Conservation (phyloP, 2,113 vertebrate genomes). For the Tympanuchus pallidicinctus region DNA sequence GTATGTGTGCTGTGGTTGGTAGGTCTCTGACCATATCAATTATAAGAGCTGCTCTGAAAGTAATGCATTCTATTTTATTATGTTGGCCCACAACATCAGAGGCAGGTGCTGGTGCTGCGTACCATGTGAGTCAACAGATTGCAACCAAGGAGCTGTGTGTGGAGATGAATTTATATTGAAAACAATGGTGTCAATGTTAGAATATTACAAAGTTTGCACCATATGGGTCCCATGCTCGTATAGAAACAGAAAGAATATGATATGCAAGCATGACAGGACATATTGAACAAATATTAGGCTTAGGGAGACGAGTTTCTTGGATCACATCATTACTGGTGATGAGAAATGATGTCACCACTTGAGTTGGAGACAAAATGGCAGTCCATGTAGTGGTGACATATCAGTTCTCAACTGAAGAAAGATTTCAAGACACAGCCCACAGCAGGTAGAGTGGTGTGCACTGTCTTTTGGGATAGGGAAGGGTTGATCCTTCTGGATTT, state of each 20-base stretch:
- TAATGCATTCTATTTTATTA: no score
- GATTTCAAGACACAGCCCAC: background rate
- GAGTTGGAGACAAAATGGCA: background rate
- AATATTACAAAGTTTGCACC: background rate
- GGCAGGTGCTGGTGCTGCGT: background rate
- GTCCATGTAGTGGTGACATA: background rate
- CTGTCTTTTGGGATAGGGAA: background rate
- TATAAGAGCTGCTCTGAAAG: background rate
- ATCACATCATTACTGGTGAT: background rate
- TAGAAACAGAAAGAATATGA: background rate
- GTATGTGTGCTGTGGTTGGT: background rate
- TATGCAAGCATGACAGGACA: background rate
- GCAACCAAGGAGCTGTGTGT: background rate
- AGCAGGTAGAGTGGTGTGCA: background rate
- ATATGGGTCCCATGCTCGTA: background rate
- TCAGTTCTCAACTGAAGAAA: background rate
- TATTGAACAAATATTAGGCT: background rate
- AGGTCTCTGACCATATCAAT: background rate
- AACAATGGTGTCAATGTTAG: background rate
- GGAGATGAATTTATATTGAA: background rate
- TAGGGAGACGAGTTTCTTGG: background rate
- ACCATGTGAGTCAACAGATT: no score
- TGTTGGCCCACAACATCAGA: background rate
- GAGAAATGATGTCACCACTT: background rate
- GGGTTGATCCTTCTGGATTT: background rate